Evolutionary conservation across 35 echinoderm and acorn worm species (phyloP).

Genomic region (Strongylocentrotus purpuratus): DNA sequence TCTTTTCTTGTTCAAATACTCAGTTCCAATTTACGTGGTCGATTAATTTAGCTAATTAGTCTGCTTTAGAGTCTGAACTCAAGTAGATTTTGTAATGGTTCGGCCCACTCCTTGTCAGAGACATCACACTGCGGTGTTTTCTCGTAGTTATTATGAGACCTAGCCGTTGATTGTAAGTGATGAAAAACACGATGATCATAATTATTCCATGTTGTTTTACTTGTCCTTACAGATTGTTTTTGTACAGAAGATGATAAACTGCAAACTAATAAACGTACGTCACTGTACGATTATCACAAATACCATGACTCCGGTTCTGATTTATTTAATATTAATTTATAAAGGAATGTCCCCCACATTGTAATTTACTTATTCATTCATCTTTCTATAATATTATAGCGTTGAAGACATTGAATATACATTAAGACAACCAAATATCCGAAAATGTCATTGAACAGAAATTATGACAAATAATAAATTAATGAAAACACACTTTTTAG

Average conservation of each 20-base stretch:
- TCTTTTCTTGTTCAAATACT: neutral
- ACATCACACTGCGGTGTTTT: neutral
- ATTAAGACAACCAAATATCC: too few relatives aligned
- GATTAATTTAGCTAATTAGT: constrained; percentile 27
- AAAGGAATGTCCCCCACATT: too few relatives aligned
- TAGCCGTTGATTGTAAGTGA: constrained; percentile 27
- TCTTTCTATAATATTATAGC: too few relatives aligned
- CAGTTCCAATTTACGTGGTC: constrained; percentile 15
- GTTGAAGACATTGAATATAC: too few relatives aligned
- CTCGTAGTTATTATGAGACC: constrained; percentile 31
- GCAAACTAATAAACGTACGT: constrained; percentile 53
- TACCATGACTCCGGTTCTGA: neutral
- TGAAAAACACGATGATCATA: neutral
- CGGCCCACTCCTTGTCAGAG: neutral
- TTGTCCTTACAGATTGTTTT: constrained; percentile 44
- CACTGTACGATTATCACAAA: constrained; percentile 47
- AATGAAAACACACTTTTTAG: too few relatives aligned
- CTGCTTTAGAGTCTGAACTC: neutral
- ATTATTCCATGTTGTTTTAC: constrained; percentile 51
- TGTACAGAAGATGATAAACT: constrained; percentile 52
- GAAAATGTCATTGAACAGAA: too few relatives aligned
- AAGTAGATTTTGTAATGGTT: constrained; percentile 19
- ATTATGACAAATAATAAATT: too few relatives aligned
- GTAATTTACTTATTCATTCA: too few relatives aligned
- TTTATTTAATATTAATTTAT: neutral